Base-by-base conservation (phyloP, 2,888 invertebrate species). In the Agrochola litura region DNA sequence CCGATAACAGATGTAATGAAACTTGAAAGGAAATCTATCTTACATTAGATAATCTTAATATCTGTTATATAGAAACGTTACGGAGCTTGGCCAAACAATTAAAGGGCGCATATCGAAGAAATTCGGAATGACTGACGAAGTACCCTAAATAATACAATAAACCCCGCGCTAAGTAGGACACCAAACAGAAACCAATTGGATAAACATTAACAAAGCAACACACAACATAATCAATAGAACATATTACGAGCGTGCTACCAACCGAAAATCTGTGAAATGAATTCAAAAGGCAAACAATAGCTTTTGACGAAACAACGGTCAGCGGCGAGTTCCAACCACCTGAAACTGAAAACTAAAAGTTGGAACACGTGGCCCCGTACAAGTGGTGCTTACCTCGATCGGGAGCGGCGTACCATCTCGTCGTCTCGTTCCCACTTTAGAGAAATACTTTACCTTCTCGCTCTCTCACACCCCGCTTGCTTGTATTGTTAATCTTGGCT, bases 381-480 rank as follows among this genome's bases (percentile, higher is more conserved):
- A 92, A 95, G 93, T 93, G 93, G 94, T 94, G 96, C 96, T 96
- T 95, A 96, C 96, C 96, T 96, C 95, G 91, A 81, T 89, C 92
- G 93, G 92, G 91, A 93, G 93, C 95, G 94, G 92, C 90, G 94
- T 90, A 92, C 92, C 96, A 96, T 96, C 92, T 87, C 92, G 91
- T 88, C 93, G 94, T 95, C 96, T 96, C 96, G 96, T 96, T 96
- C 95, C 96, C 96, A 96, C 96, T 96, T 96, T 95, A 94, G 88
- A 94, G 79, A 82, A 90, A 93, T 90, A 94, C 93, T 93, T 84
- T 87, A 82, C 93, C 92, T 89, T 93, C 95, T 94, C 96, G 94
- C 95, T 96, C 96, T 95, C 96, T 96, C 96, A 95, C 95, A 90
- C 95, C 95, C 94, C 93, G 93, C 91, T 90, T 88, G 88, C 90